Conservation (phyloP, 2,888 invertebrate species). For the Ectropis crepuscularia region DNA sequence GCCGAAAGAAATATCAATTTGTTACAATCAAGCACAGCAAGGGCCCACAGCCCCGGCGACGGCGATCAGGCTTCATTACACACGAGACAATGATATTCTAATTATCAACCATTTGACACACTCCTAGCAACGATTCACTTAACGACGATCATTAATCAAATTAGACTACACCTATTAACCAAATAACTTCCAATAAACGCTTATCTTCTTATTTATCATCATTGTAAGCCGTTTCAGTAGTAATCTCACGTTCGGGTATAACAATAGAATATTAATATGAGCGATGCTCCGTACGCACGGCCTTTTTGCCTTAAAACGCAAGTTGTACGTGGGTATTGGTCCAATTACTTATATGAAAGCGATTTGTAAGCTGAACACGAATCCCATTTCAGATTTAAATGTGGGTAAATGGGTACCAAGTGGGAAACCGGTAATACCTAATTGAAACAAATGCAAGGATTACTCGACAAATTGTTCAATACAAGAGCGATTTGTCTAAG, state of each 20-base stretch:
- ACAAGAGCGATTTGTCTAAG: conserved; percentile 82
- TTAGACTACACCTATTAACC: conserved; percentile 45
- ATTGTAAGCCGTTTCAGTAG: conserved; percentile 41
- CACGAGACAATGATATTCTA: conserved; percentile 78
- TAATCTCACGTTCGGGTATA: conserved; percentile 52
- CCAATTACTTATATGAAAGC: conserved; percentile 58
- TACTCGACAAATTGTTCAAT: conserved; percentile 83
- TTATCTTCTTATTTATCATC: conserved; percentile 25
- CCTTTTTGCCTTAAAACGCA: conserved; percentile 54
- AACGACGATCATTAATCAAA: conserved; percentile 72
- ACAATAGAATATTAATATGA: conserved; percentile 53
- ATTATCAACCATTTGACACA: conserved; percentile 80
- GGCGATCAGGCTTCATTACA: conserved; percentile 66
- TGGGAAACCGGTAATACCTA: conserved; percentile 70
- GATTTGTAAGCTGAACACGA: conserved; percentile 71
- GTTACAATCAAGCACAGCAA: conserved; percentile 74
- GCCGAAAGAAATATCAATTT: conserved; percentile 77
- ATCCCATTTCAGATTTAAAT: conserved; percentile 63
- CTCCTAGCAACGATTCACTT: conserved; percentile 59
- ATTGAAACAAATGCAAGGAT: conserved; percentile 83
- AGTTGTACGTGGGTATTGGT: conserved; percentile 55
- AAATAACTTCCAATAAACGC: conserved; percentile 40
- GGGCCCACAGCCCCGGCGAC: conserved; percentile 48
- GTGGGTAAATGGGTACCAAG: conserved; percentile 68
- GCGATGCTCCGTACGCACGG: conserved; percentile 49